Percentiles rank a stretch among this genome's conserved stretches.
Conservation (phyloP, 2,888 invertebrate genomes). For the Scrobipalpa atriplicella region DNA sequence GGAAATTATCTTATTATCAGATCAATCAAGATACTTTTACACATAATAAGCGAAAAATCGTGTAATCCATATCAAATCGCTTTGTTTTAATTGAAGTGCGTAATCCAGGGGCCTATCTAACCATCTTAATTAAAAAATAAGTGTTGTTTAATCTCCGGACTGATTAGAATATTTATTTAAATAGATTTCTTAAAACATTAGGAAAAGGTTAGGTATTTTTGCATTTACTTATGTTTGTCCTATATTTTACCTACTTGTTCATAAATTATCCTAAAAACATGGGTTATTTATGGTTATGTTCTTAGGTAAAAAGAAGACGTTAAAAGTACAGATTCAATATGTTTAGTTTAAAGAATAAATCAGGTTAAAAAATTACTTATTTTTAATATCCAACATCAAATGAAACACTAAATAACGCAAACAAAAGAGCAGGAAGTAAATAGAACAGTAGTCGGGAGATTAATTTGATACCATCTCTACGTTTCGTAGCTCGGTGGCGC, state of each 20-base stretch:
- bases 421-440: conserved; percentile 34
- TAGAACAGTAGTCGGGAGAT: conserved; percentile 61
- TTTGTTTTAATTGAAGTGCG: conserved; percentile 27
- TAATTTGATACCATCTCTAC: conserved; percentile 66
- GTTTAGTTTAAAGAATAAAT: too few relatives aligned
- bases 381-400: conserved; percentile 6
- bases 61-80: conserved; percentile 28
- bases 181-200: too few relatives aligned
- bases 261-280: too few relatives aligned
- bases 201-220: too few relatives aligned
- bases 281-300: too few relatives aligned
- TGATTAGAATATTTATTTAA: background rate
- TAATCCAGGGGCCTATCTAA: conserved; percentile 22
- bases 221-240: too few relatives aligned
- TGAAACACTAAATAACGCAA: conserved; percentile 27
- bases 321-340: too few relatives aligned
- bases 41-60: conserved; percentile 23
- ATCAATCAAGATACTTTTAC: background rate
- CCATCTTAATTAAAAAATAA: background rate
- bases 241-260: too few relatives aligned
- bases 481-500: conserved; percentile 44
- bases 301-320: too few relatives aligned
- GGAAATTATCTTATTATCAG: background rate
- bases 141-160: background rate
- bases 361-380: too few relatives aligned